phyloP scores from a whole-genome alignment of 2,113 vertebrate genomes.

The Clarias magur region DNA sequence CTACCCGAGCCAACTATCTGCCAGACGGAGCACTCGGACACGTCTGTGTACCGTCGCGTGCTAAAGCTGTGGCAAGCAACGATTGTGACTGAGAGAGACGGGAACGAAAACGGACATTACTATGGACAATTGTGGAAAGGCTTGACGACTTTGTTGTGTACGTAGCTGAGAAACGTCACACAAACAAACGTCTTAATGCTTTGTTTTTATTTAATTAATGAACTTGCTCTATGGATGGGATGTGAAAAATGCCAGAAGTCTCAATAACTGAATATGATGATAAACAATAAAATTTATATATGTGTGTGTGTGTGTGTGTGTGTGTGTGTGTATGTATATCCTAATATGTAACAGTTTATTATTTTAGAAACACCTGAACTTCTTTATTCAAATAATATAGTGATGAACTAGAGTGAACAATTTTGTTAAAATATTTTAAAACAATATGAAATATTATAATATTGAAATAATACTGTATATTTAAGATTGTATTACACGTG shows the following conservation, averaged over 20 bases:
- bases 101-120: neutral
- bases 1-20: slow-evolving; percentile 42
- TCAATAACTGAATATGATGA: too few species aligned
- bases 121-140: neutral
- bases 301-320: too few species aligned
- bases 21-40: neutral
- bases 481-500: too few species aligned
- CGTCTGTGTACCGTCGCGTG: neutral
- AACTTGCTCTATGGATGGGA: neutral
- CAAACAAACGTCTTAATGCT: neutral
- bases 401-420: too few species aligned
- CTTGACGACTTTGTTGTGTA: neutral
- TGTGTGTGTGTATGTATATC: too few species aligned
- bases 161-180: neutral
- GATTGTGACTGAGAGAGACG: neutral
- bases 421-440: too few species aligned
- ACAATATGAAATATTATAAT: too few species aligned
- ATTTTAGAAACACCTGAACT: too few species aligned
- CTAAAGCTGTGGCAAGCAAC: neutral
- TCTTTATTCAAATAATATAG: too few species aligned
- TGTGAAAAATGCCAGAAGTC: neutral
- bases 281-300: too few species aligned
- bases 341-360: too few species aligned
- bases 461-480: too few species aligned
- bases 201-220: neutral